These are phyloP conservation scores for Limnephilus auricula DNA, from an alignment of 2,888 invertebrate genomes.

Conservation along the genomic window DNA sequence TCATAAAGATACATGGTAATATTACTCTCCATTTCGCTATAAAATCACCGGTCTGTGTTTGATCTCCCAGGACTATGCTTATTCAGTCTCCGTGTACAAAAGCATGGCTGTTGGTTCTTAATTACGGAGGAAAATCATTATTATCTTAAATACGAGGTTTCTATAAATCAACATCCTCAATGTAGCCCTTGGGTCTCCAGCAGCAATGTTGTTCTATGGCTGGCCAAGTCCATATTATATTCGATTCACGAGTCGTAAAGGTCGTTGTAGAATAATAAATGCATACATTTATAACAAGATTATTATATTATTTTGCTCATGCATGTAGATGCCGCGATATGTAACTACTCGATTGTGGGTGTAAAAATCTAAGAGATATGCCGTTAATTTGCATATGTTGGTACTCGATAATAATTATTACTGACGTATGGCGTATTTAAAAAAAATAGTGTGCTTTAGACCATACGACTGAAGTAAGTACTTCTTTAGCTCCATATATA, in stretches of 20 bases:
- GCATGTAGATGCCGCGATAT: too few relatives aligned
- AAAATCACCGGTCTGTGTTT: not conserved
- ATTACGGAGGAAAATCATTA: not conserved
- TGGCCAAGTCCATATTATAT: not conserved
- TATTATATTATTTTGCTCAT: not conserved
- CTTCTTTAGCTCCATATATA: too few relatives aligned
- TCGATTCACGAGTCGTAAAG: not conserved
- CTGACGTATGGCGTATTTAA: too few relatives aligned
- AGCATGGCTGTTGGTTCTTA: not conserved
- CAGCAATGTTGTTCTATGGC: not conserved
- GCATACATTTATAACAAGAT: not conserved
- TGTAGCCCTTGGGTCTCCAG: not conserved
- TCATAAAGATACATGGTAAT: too few relatives aligned
- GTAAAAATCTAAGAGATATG: too few relatives aligned
- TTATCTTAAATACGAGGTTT: not conserved
- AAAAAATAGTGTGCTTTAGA: too few relatives aligned
- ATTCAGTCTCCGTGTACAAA: not conserved
- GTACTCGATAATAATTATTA: too few relatives aligned
- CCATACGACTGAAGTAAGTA: too few relatives aligned
- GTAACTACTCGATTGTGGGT: too few relatives aligned
- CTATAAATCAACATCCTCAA: not conserved
- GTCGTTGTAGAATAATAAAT: not conserved
- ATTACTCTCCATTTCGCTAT: not conserved
- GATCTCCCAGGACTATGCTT: not conserved
- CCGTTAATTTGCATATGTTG: too few relatives aligned